phyloP scores from a whole-genome alignment of 2,113 vertebrate genomes.

The Euleptes europaea region DNA sequence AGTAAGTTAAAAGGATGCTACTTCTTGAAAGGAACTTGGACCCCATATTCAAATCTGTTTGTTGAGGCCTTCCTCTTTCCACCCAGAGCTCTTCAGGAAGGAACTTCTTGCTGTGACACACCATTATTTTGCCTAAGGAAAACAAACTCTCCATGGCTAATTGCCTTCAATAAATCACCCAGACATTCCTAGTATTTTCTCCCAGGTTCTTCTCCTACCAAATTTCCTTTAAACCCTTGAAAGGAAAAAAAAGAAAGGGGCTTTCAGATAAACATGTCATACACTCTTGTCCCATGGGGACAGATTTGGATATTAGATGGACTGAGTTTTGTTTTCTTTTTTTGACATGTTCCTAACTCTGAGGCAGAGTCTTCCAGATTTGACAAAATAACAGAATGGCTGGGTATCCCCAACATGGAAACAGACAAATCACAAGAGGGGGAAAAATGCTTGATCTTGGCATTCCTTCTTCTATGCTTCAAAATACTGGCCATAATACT shows the following conservation, averaged over 20 bases:
- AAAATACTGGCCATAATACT: not conserved
- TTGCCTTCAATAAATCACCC: constrained; percentile 70
- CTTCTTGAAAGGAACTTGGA: not conserved
- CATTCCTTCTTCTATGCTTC: too few species aligned
- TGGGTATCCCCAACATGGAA: not conserved
- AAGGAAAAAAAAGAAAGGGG: constrained; percentile 6
- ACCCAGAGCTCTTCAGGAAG: not conserved
- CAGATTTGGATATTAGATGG: not conserved
- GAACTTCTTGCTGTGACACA: constrained; percentile 12
- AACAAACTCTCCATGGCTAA: constrained; percentile 73
- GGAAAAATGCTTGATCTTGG: not conserved
- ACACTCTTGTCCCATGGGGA: not conserved
- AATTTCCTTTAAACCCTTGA: constrained; percentile 10
- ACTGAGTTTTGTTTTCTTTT: not conserved
- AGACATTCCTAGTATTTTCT: constrained; percentile 15
- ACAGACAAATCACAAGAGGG: not conserved
- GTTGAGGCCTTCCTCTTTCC: constrained; percentile 5
- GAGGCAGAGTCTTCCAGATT: not conserved
- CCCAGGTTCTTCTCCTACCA: constrained; percentile 33
- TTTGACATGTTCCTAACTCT: not conserved
- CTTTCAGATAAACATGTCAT: not conserved
- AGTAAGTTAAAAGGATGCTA: not conserved
- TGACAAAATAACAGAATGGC: not conserved
- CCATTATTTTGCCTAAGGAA: constrained; percentile 57
- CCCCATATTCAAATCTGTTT: not conserved